Base-by-base conservation (phyloP, 1,140 invertebrate species). In the Dreissena polymorpha region DNA sequence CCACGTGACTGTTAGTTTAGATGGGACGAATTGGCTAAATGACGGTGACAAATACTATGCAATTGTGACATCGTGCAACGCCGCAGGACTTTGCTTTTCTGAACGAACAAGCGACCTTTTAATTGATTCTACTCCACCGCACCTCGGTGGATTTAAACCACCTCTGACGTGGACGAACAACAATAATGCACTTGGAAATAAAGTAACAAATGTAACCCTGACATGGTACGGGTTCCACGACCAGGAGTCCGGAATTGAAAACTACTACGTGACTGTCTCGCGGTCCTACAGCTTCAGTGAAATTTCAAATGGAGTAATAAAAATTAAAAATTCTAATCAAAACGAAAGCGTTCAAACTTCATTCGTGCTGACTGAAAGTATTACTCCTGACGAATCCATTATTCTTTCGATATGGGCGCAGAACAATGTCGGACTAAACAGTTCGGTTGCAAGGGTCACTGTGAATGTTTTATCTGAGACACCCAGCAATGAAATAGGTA, bases 11-110 rank as follows among this genome's bases (percentile, higher is more conserved):
- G 21, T 85, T 14, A 21, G 29, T 12, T 75, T 86, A 23, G 29
- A 53, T 18, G 51, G 79, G 21, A 53, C 73, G 50, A 53, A 86
- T 18, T 70, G 82, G 57, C 72, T 90, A 0, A 23, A 64, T 55
- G 65, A 83, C 67, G 89, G 89, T 3, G 86, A 88, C 57, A 57
- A 18, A 12, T 89, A 90, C 65, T 77, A 67, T 64, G 76, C 78
- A 10, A 23, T 53, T 14, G 85, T 90, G 13, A 86, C 86, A 0
- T 85, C 84, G 12, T 90, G 89, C 71, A 90, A 90, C 63, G 80
- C 77, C 18, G 89, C 88, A 3, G 84, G 68, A 27, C 77, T 90
- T 10, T 90, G 89, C 78, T 39, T 76, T 8, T 69, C 75, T 29
- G 57, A 68, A 29, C n/a, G 57, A 12, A 82, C 75, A 51, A 68